Percentiles rank a stretch among this genome's conserved stretches.
phyloP scores from a whole-genome alignment of 2,797 vertebrate genomes.

The Coluber constrictor region DNA sequence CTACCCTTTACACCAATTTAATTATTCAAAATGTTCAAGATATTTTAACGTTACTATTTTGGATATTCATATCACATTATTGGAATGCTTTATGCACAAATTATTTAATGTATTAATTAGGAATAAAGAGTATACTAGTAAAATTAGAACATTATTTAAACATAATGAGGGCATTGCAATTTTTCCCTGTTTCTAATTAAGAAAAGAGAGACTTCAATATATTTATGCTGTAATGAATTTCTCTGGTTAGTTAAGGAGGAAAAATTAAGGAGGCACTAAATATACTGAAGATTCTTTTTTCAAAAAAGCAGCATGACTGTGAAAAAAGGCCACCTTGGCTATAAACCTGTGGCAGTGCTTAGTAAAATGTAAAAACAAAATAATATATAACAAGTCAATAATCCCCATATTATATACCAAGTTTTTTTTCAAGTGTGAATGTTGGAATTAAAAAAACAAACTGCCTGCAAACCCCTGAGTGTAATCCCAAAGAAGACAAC shows the following conservation, averaged over 20 bases:
- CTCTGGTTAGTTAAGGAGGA: slow-evolving; percentile 65
- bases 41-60: slow-evolving; percentile 9
- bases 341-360: slow-evolving; percentile 78
- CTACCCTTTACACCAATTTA: not conserved
- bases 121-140: slow-evolving; percentile 13
- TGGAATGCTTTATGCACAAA: slow-evolving; percentile 6
- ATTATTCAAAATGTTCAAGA: not conserved
- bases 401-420: slow-evolving; percentile 73
- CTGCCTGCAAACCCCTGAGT: slow-evolving; percentile 83
- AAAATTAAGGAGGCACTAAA: slow-evolving; percentile 81
- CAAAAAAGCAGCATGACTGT: slow-evolving; percentile 79
- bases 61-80: not conserved
- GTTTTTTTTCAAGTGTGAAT: slow-evolving; percentile 77
- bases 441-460: slow-evolving; percentile 60
- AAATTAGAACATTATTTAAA: slow-evolving; percentile 10
- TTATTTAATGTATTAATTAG: slow-evolving; percentile 20
- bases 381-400: slow-evolving; percentile 72
- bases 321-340: slow-evolving; percentile 77
- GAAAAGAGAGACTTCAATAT: slow-evolving; percentile 54
- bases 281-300: slow-evolving; percentile 74
- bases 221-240: slow-evolving; percentile 48
- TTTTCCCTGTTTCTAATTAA: slow-evolving; percentile 8
- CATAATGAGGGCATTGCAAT: not conserved
- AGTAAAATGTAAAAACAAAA: slow-evolving; percentile 73
- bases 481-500: slow-evolving; percentile 78